A percentile compares a stretch with the other conserved stretches of the same genome.
These are phyloP conservation scores for Rhopalosiphum nymphaeae DNA, from an alignment of 2,888 invertebrate genomes.

Conservation along the genomic window DNA sequence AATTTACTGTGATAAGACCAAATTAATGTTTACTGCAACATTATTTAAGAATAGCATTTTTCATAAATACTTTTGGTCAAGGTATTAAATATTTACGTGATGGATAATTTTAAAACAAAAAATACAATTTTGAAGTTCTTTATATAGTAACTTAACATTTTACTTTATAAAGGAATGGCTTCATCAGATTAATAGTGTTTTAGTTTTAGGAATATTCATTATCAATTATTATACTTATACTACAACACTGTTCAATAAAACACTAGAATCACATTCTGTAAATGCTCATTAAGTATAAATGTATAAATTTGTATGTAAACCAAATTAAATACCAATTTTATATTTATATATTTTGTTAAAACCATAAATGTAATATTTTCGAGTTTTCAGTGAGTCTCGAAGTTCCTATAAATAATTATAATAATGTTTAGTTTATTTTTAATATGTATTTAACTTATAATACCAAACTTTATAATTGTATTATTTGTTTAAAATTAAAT, in stretches of 20 bases:
- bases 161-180: neutral
- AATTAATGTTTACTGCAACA: neutral
- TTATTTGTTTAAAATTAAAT: slow-evolving; percentile 32
- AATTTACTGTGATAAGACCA: slow-evolving; percentile 42
- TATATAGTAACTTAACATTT: neutral
- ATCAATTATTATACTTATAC: neutral
- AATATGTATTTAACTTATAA: slow-evolving; percentile 33
- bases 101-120: slow-evolving; percentile 23
- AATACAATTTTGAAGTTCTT: neutral
- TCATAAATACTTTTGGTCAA: slow-evolving; percentile 22
- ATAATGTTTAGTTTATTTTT: slow-evolving; percentile 31
- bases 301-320: neutral
- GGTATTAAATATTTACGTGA: neutral
- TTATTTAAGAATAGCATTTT: neutral
- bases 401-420: slow-evolving; percentile 55
- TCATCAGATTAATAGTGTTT: neutral
- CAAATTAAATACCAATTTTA: slow-evolving; percentile 12
- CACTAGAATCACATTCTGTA: neutral
- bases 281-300: slow-evolving; percentile 26
- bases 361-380: slow-evolving; percentile 46
- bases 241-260: neutral
- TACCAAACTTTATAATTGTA: neutral
- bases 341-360: slow-evolving; percentile 20
- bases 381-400: slow-evolving; percentile 48
- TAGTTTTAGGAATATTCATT: neutral